phyloP scores from a whole-genome alignment of 2,888 invertebrate genomes.

The Heteromurus nitidus region DNA sequence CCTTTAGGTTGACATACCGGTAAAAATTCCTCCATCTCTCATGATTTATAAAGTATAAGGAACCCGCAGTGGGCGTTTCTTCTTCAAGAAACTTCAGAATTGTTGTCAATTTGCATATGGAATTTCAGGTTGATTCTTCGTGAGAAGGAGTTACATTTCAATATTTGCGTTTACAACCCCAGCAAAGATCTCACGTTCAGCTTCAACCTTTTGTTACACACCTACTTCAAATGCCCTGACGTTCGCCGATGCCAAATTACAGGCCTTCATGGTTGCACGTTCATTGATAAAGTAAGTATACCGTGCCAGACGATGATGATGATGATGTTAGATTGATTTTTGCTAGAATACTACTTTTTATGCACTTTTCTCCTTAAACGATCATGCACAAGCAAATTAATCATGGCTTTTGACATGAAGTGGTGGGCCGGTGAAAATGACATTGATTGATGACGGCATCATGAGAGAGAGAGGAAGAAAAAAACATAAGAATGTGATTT shows the following conservation, averaged over 20 bases:
- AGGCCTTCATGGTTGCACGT: slow-evolving; percentile 92
- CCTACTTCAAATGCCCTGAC: slow-evolving; percentile 97
- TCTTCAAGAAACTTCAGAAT: too few species aligned
- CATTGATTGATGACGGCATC: slow-evolving; percentile 63
- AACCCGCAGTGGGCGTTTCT: too few species aligned
- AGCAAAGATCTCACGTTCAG: slow-evolving; percentile 92
- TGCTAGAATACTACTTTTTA: slow-evolving; percentile 44
- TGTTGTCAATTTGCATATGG: slow-evolving; percentile 22
- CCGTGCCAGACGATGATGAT: too few species aligned
- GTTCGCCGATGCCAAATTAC: slow-evolving; percentile 93
- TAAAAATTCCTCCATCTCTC: slow-evolving; percentile 26
- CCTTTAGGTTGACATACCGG: slow-evolving; percentile 77
- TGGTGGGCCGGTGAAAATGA: slow-evolving; percentile 63
- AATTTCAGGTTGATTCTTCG: slow-evolving; percentile 90
- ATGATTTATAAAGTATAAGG: too few species aligned
- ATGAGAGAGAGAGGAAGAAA: slow-evolving; percentile 7
- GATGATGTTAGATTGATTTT: too few species aligned
- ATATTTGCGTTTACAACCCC: slow-evolving; percentile 94
- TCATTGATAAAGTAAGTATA: slow-evolving; percentile 87
- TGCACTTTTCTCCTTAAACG: slow-evolving; percentile 33
- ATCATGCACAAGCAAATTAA: slow-evolving; percentile 57
- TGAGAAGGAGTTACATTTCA: slow-evolving; percentile 93
- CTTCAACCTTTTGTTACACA: slow-evolving; percentile 94
- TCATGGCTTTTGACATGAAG: slow-evolving; percentile 60
- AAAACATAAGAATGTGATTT: slow-evolving; percentile 32